These are phyloP conservation scores for Andricus curvator DNA, from an alignment of 2,888 invertebrate genomes.

Conservation along the genomic window DNA sequence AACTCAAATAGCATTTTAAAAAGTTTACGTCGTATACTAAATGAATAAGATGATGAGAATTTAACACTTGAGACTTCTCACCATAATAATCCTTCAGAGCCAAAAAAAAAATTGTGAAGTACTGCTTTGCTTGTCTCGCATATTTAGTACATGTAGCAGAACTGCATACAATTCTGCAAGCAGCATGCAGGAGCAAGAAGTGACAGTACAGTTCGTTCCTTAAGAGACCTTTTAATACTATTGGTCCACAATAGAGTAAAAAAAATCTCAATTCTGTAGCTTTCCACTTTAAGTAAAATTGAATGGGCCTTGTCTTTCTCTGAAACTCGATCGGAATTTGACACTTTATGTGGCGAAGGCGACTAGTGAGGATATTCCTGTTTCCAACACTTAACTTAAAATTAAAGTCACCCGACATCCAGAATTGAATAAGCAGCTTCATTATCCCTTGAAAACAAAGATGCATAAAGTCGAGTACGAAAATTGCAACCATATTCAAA, in stretches of 20 bases:
- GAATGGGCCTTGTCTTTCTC: constrained; percentile 43
- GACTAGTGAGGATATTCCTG: constrained; percentile 3
- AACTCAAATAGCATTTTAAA: constrained; percentile 38
- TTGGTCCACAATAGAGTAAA: constrained; percentile 45
- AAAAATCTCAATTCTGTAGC: constrained; percentile 51
- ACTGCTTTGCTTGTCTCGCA: constrained; percentile 50
- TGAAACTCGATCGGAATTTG: constrained; percentile 46
- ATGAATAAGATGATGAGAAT: constrained; percentile 49
- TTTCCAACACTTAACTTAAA: not conserved
- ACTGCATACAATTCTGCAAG: constrained; percentile 45
- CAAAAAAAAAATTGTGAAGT: constrained; percentile 61
- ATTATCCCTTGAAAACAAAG: constrained; percentile 48
- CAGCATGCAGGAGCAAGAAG: constrained; percentile 46
- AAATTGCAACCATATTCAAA: constrained; percentile 50
- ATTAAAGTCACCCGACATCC: constrained; percentile 37
- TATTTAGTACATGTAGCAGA: constrained; percentile 29
- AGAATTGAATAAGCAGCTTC: constrained; percentile 47
- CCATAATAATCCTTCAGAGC: constrained; percentile 43
- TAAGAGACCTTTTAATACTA: constrained; percentile 43
- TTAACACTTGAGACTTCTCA: constrained; percentile 40
- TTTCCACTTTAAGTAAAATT: constrained; percentile 44
- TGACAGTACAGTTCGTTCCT: constrained; percentile 28
- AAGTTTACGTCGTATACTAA: constrained; percentile 49
- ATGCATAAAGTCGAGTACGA: constrained; percentile 54
- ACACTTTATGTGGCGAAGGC: constrained; percentile 17